phyloP scores from a whole-genome alignment of 2,113 vertebrate species.

The Murina feae region DNA sequence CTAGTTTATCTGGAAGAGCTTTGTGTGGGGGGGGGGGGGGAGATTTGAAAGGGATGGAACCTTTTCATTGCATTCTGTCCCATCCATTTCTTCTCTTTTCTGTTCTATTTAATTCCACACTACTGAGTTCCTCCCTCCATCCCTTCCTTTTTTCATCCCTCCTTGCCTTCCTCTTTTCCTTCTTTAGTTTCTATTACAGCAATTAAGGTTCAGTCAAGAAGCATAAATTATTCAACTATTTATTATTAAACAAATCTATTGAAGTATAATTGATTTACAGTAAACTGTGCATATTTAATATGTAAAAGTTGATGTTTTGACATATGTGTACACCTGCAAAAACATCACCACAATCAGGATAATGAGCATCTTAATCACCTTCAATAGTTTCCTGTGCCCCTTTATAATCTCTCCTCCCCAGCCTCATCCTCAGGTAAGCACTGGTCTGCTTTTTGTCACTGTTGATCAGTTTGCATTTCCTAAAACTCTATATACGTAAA shows the following conservation, averaged over 20 bases:
- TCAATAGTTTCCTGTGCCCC: not conserved
- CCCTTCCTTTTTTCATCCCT: not conserved
- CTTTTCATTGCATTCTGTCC: not conserved
- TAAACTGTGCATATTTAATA: not conserved
- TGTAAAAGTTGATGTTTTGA: not conserved
- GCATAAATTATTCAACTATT: not conserved
- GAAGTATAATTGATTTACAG: not conserved
- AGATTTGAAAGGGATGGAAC: not conserved
- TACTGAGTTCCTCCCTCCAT: not conserved
- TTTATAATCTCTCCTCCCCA: not conserved
- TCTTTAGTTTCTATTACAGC: not conserved
- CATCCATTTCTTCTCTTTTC: not conserved
- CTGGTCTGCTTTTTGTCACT: not conserved
- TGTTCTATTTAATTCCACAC: not conserved
- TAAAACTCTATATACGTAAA: not conserved
- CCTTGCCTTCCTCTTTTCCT: not conserved
- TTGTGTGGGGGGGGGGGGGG: rapidly evolving
- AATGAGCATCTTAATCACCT: not conserved
- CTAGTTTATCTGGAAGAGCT: not conserved
- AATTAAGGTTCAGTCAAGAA: not conserved
- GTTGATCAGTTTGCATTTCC: not conserved
- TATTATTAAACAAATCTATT: conserved; percentile 17
- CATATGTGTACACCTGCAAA: not conserved
- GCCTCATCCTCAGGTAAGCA: not conserved
- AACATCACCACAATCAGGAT: not conserved